Base-by-base conservation (phyloP, 2,888 invertebrate species). In the Drosophila cracens region DNA sequence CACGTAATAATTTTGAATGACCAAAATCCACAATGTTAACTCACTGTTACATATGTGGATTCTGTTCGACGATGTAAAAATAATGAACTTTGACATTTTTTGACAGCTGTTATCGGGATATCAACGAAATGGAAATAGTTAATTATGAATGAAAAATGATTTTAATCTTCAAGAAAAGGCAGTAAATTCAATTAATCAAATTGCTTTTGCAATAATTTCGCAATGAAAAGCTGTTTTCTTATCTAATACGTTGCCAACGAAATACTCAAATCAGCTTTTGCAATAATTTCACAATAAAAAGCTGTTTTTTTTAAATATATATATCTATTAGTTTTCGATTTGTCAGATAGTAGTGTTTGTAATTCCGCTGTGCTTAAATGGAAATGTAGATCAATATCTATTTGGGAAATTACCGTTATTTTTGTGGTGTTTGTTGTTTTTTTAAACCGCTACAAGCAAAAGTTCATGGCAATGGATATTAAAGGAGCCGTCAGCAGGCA, bases 391-490 rank as follows among this genome's bases (percentile, higher is more conserved):
- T 67, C 56, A 67, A 69, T 67, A 67, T 54, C 65, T 66, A 33
- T 46, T 46, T 25, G 46, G 16, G 25, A 46, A 27, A 27, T 18
- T 49, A 40, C 16, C 8, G 46, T 25, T 46, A 25, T 46, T 25
- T 46, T 46, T 16, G 46, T 46, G 46, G 13, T n/a, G 33, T 21
- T 40, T 43, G 33, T 13, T 40, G 40, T 33, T 58, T 31, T 33
- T 67, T 56, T 21, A 54, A 69, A 27, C 27, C 46, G 69, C 54
- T 56, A 68, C 36, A 36, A n/a, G 4, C 70, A 70, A 70, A 46
- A 70, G 68, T 68, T 68, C 68, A 70, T 57, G 68, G 68, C 68
- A 68, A 70, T 70, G 58, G 68, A 70, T 58, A 70, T 69, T 49
- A 57, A 70, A 56, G 67, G 38, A 68, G 57, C 48, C 46, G 46